phyloP scores from a whole-genome alignment of 2,113 vertebrate genomes.

The Notothenia rossii region DNA sequence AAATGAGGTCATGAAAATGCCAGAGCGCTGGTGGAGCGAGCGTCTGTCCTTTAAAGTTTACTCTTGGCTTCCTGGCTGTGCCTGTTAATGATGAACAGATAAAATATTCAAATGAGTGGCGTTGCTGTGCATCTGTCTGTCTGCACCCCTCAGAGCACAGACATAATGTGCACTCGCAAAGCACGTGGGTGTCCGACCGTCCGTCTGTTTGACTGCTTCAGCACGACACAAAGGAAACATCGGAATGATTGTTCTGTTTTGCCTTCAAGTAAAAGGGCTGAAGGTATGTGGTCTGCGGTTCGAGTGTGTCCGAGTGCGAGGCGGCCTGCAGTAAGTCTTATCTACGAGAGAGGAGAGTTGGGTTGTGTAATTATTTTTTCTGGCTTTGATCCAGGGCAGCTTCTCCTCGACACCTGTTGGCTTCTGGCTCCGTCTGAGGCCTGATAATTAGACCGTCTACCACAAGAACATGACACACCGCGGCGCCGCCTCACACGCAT shows the following conservation, averaged over 20 bases:
- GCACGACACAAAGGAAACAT: conserved; percentile 6
- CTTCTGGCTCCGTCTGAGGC: conserved; percentile 70
- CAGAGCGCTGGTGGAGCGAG: conserved; percentile 59
- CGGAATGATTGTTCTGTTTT: conserved; percentile 31
- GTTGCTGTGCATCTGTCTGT: conserved; percentile 46
- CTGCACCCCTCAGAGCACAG: conserved; percentile 7
- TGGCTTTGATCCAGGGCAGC: conserved; percentile 82
- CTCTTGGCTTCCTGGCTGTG: conserved; percentile 70
- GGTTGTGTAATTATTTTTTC: conserved; percentile 79
- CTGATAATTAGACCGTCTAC: conserved; percentile 76
- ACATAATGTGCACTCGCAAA: conserved; percentile 17
- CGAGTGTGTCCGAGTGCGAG: conserved; percentile 56
- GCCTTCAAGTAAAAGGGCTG: conserved; percentile 38
- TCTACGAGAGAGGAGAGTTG: conserved; percentile 51
- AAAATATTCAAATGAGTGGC: conserved; percentile 75
- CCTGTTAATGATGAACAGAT: conserved; percentile 80
- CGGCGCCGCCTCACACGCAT: background rate
- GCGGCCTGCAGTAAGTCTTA: conserved; percentile 59
- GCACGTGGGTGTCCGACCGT: background rate
- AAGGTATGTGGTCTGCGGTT: conserved; percentile 40
- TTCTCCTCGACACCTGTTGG: conserved; percentile 81
- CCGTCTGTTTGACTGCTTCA: conserved; percentile 2
- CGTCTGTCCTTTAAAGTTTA: conserved; percentile 72
- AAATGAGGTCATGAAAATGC: conserved; percentile 72
- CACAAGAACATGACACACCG: conserved; percentile 32